A percentile compares a stretch with the other conserved stretches of the same genome.
phyloP scores from a whole-genome alignment of 2,797 vertebrate genomes.

The Lacerta viridis region DNA sequence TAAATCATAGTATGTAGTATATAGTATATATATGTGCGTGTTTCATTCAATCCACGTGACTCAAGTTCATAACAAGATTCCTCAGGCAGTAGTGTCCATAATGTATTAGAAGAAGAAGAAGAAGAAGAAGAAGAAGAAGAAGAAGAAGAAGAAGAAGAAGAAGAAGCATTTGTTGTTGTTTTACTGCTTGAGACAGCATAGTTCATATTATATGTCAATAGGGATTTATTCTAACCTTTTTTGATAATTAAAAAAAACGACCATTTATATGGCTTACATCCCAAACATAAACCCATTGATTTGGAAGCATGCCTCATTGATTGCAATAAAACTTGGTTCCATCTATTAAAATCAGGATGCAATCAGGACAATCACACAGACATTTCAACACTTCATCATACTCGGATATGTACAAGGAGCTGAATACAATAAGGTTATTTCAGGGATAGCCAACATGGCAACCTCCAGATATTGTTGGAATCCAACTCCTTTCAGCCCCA shows the following conservation, averaged over 20 bases:
- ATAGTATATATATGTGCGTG: no score
- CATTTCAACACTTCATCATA: not conserved
- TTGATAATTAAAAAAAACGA: conserved; percentile 35
- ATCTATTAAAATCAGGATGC: conserved; percentile 17
- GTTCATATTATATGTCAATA: conserved; percentile 4
- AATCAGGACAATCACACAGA: not conserved
- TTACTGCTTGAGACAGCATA: not conserved
- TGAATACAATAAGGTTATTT: not conserved
- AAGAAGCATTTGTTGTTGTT: not conserved
- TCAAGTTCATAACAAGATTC: not conserved
- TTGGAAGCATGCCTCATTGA: conserved; percentile 4
- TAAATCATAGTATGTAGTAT: not conserved
- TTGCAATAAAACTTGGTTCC: conserved; percentile 28
- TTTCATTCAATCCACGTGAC: not conserved
- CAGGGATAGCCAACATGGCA: no score
- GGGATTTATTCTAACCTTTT: conserved; percentile 19
- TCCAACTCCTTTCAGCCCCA: no score
- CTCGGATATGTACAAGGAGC: not conserved
- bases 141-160: not conserved
- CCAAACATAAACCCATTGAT: conserved; percentile 19
- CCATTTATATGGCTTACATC: conserved; percentile 17
- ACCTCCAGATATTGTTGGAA: no score
- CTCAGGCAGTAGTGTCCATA: not conserved
- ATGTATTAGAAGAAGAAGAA: not conserved
- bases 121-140: no score